Base-by-base conservation (phyloP, 2,797 vertebrate species). In the Hypotaenidia okinawae region DNA sequence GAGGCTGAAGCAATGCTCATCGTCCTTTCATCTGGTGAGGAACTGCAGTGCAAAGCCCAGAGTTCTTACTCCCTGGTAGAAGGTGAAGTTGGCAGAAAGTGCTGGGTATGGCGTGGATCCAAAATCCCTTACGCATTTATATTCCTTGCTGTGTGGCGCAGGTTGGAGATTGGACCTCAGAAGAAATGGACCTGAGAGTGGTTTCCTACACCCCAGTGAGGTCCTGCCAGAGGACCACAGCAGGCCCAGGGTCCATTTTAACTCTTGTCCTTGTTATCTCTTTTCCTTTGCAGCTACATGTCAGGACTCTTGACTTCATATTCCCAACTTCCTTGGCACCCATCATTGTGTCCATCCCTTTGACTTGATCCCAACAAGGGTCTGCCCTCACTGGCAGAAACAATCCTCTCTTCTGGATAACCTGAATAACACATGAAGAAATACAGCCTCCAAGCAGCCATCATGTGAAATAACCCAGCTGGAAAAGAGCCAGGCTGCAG, bases 401-500 rank as follows among this genome's bases (percentile, higher is more conserved):
- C 37, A 76, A 17, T 54, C 21, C 6, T 78, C 8, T 84, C 43
- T 81, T 63, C 33, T 73, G 80, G 23, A n/a, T 63, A 90, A 64
- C 66, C 23, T 2, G 2, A 70, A 35, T 70, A 72, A 24, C 73
- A 66, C 32, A 6, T 0, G 5, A 67, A 90, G 81, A 79, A 76
- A 84, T 63, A 17, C 12, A 84, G 70, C 24, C 57, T 73, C 52
- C 39, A 30, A 90, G 63, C 43, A 89, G 74, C 67, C 74, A 54
- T 35, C 16, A 8, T 33, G 39, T 92, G 86, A 82, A 73, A 80
- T 74, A 90, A 61, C 68, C 63, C 35, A 54, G 52, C 93, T 96
- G 93, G 95, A 95, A 84, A 73, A 76, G 22, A 87, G 77, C 90
- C 95, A 94, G 67, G 32, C 77, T 87, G 74, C 75, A 94, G 95